Base-by-base conservation (phyloP, 2,888 invertebrate species). In the Eutolmus rufibarbis region DNA sequence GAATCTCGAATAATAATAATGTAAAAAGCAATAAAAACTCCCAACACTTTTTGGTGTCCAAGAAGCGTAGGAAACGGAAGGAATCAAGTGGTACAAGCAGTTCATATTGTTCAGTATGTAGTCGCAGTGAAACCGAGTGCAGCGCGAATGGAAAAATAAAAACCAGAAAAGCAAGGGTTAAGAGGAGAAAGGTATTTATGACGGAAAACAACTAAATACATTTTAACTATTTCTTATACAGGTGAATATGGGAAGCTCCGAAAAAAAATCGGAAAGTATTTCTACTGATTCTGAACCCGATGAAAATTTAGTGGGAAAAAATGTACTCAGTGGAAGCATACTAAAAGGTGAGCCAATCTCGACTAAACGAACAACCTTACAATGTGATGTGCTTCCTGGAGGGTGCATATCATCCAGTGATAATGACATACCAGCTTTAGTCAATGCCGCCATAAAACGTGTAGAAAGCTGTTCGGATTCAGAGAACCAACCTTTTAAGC, bases 391-490 rank as follows among this genome's bases (percentile, higher is more conserved):
- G 74, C 46, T 92, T 91, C 4, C 90, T 91, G 90, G 91, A 79
- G 91, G 91, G 89, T 91, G 92, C 78, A 90, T 92, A 76, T 92
- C 94, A 82, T 96, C 96, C 57, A 95, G 96, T 90, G 96, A 96
- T 92, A 96, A 96, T 94, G 96, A 96, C 91, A 93, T 96, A 87
- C 95, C 96, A 7, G 95, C 95, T 86, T 93, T 96, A 87, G 96
- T 96, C n/a, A 95, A 95, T 90, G 96, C 96, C 23, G 95, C 96
- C 81, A 96, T 96, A 88, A 96, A 96, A 91, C 94, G 96, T 88
- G 95, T 96, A 5, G 96, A 95, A 86, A 95, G 95, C 74, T 95
- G 96, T 56, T 96, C 96, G 2, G 96, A 96, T 91, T 96, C 95
- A 88, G 96, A 96, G 91, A 93, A 93, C 89, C 94, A 94, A 0